Evolutionary conservation across 2,113 vertebrate species (phyloP).

Genomic region (Cyanoramphus novaezelandiae): DNA sequence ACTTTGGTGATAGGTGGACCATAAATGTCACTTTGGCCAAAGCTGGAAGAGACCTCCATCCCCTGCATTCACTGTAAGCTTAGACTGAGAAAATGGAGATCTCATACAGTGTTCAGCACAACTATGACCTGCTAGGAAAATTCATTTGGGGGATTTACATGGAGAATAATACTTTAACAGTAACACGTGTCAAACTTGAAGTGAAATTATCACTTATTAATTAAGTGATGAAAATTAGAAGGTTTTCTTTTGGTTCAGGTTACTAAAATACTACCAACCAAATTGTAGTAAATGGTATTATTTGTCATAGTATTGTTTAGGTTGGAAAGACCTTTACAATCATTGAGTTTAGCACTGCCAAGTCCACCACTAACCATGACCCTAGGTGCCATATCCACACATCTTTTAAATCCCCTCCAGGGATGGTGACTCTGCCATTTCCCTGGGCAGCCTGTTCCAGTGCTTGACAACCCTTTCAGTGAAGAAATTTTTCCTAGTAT

Average conservation of each 20-base stretch:
- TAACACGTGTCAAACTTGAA: not conserved
- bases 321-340: not conserved
- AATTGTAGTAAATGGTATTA: no score
- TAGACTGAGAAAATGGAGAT: not conserved
- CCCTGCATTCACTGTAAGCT: rapidly evolving
- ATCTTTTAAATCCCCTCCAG: not conserved
- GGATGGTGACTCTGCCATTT: not conserved
- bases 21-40: rapidly evolving
- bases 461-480: not conserved
- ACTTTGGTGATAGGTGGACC: not conserved
- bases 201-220: not conserved
- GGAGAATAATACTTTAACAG: not conserved
- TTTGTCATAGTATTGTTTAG: not conserved
- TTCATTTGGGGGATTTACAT: not conserved
- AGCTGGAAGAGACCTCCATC: rapidly evolving
- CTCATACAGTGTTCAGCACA: not conserved
- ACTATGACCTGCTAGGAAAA: not conserved
- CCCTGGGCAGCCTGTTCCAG: not conserved
- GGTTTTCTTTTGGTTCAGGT: not conserved
- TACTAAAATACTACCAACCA: not conserved
- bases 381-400: not conserved
- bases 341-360: not conserved
- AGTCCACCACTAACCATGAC: not conserved
- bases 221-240: not conserved
- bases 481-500: not conserved